phyloP scores from a whole-genome alignment of 1,140 invertebrate species.

The Papilio machaon region DNA sequence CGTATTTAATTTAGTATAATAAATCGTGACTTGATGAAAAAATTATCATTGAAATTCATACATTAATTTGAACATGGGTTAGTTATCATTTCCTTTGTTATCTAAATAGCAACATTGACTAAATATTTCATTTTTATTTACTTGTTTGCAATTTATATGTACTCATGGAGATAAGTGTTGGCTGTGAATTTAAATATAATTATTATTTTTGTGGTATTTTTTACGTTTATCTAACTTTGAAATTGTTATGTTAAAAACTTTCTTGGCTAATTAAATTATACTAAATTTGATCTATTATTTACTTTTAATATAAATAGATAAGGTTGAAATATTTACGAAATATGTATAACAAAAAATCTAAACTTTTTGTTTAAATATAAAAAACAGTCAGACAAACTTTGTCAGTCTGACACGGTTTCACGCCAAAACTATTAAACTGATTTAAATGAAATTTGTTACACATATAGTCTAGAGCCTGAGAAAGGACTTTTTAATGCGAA shows the following conservation, averaged over 20 bases:
- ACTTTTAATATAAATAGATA: no score
- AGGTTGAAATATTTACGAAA: no score
- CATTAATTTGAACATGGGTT: background rate
- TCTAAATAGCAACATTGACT: background rate
- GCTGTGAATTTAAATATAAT: background rate
- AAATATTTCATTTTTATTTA: background rate
- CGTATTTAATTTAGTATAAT: background rate
- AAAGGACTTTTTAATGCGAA: no score
- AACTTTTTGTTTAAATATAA: no score
- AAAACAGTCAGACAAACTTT: no score
- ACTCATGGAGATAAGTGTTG: background rate
- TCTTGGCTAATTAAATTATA: no score
- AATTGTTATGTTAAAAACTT: background rate
- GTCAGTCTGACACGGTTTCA: no score
- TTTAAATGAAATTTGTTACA: no score
- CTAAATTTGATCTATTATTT: no score
- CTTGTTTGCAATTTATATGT: background rate
- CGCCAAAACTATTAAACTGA: no score
- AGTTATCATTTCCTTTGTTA: slow-evolving; percentile 22
- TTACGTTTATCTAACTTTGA: background rate
- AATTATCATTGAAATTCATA: background rate
- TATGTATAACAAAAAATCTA: no score
- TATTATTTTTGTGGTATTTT: background rate
- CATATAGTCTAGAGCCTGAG: no score
- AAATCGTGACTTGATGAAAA: background rate